Evolutionary conservation across 2,797 vertebrate genomes (phyloP), one percentile per base, ranked within the genome.

Genomic region (Anas bahamensis): DNA sequence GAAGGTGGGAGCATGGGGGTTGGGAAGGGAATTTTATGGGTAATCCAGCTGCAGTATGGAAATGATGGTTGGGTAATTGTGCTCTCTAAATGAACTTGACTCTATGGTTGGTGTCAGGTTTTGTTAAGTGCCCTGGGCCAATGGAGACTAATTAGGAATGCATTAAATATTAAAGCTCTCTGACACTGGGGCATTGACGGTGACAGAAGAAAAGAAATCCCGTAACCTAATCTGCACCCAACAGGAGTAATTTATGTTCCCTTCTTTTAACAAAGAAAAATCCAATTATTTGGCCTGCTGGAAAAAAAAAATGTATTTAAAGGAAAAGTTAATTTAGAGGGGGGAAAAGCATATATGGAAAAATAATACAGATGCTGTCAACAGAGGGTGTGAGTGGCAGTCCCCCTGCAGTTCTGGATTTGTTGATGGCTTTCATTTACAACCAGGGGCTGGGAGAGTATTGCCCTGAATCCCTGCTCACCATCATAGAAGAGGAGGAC

Each of bases 121-220:
- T 97, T 97, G 95, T 96, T 98, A 98, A 98, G 97, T 98, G 97
- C 97, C 97, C 94, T 97, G 96, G 97, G 97, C 97, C 96, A 96
- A 92, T 83, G 91, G 97, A 98, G 98, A 98, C 98, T 98, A 98
- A 98, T 98, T 98, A 98, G 97, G 96, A 96, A 96, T 97, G 96
- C 97, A 98, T 98, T 98, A 98, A 98, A 98, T 98, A 98, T 98
- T 98, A 98, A 98, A 98, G 97, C 93, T 96, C 82, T 96, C 96
- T 98, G 98, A 98, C 97, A 98, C 93, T 81, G 93, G 96, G 93
- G 95, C 96, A 98, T 96, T 97, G 97, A 96, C 1, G 11, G 95
- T 98, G 97, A 98, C 97, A 97, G 96, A 98, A 97, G 94, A 97
- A 97, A 97, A 96, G 96, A 98, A 98, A 97, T 97, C 96, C 97